Evolutionary conservation across 1,140 invertebrate species (phyloP), one percentile per base, ranked within the genome.

Genomic region (Drosophila sturtevanti): DNA sequence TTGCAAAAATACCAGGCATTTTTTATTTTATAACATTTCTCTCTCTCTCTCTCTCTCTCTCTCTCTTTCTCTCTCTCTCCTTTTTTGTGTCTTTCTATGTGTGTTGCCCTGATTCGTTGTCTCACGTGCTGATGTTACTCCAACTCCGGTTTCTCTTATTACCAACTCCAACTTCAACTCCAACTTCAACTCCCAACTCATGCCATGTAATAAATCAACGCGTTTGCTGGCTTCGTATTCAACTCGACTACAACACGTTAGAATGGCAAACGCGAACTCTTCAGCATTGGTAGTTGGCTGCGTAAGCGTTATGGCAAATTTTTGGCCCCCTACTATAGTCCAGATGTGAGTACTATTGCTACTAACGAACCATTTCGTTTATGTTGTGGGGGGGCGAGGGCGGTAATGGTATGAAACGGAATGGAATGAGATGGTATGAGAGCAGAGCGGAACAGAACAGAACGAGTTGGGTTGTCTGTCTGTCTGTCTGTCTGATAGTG

Each of bases 251-350:
- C 41, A 21, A 48, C 41, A 48, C 41, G 41, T 59, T 79, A 96
- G 95, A 90, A 92, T 80, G 95, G 95, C 51, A 95, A 95, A 92
- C 78, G 92, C 52, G 92, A 94, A 68, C 93, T 95, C 55, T 96
- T 94, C 81, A 92, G 94, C 77, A 92, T 93, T 75, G 95, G 95
- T 31, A 80, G 93, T 66, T 95, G 92, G 85, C 78, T 96, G 14
- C 92, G 95, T 68, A 77, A 93, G 69, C 93, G 94, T 66, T 96
- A 96, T 77, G 90, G 92, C 35, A 76, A 92, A 51, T 95, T 95
- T 82, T 81, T 96, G 54, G 94, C 94, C 4, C 87, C 91, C n/a
- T 80, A 89, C 16, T 96, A 96, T 80, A 93, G 84, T 74, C 93
- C 94, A 5, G 91, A 94, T 64, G 92, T 95, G 74, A 85, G 91